Base-by-base conservation (phyloP, 92 coral and sea anemone species). In the Palythoa caribaeorum region DNA sequence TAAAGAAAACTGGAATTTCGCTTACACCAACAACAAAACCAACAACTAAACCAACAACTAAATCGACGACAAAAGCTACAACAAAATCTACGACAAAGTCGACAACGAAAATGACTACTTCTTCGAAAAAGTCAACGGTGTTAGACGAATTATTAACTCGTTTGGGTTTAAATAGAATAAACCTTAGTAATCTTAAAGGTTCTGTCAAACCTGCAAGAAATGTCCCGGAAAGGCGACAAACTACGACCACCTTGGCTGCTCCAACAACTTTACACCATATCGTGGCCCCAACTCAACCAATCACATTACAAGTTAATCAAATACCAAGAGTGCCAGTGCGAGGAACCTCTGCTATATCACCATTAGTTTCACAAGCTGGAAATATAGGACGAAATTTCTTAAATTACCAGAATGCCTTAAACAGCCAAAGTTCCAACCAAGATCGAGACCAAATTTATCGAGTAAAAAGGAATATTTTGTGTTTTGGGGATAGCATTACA, bases 401-500 rank as follows among this genome's bases (percentile, higher is more conserved):
- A 44, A 81, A 66, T 19, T 65, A 65, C 66, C 86, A 47, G 48
- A 48, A 68, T 21, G 38, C 60, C 47, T 69, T 20, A 21, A 81
- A 48, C 76, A 47, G 12, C 44, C 76, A 36, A 37, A 73, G 36
- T 40, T 78, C 55, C 74, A 86, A 72, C 71, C 90, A 69, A 51
- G 17, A 80, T 86, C 72, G 83, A 21, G 71, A 79, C 21, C 90
- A 73, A 21, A 74, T 38, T 52, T 65, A 66, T 44, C 54, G 21
- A 65, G 63, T 63, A 16, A 71, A 65, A 60, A 92, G 88, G 75
- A 90, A 88, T 71, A 89, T 97, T 62, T 89, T 97, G 20, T 95
- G 99, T 77, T 97, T 97, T 79, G 99, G 99, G 9, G 99, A 97
- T 85, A 97, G 99, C 65, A 84, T 97, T 47, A 97, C 99, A 2